Evolutionary conservation across 2,888 invertebrate genomes (phyloP).

Genomic region (Himalopsyche japonica): DNA sequence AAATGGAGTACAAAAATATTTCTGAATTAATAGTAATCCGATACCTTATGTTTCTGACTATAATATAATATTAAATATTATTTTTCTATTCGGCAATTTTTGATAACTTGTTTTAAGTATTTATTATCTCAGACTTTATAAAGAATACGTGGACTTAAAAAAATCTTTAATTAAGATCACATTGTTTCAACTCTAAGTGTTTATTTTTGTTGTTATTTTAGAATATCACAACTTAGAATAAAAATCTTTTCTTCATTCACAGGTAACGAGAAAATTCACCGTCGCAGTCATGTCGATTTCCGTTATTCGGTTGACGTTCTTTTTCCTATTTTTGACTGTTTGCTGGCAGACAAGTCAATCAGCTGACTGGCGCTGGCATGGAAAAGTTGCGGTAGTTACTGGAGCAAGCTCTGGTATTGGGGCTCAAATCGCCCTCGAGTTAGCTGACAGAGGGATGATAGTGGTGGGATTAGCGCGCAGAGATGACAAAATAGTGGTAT

Average conservation of each 20-base stretch:
- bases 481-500: slow-evolving; percentile 26
- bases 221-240: no score
- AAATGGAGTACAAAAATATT: no score
- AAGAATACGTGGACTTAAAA: no score
- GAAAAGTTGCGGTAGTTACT: slow-evolving; percentile 35
- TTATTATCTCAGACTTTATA: no score
- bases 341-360: neutral
- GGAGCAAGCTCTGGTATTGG: slow-evolving; percentile 33
- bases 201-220: no score
- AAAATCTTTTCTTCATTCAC: neutral
- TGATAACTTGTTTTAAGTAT: no score
- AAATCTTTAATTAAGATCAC: no score
- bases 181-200: no score
- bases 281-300: neutral
- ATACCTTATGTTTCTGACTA: no score
- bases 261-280: neutral
- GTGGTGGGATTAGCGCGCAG: slow-evolving; percentile 32
- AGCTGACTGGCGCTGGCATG: slow-evolving; percentile 31
- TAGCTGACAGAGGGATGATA: slow-evolving; percentile 27
- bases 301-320: neutral
- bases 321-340: neutral
- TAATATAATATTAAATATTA: no score
- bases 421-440: slow-evolving; percentile 14
- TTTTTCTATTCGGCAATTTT: no score
- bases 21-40: no score